Evolutionary conservation across 2,888 invertebrate species (phyloP).

Genomic region (Lagria hirta): DNA sequence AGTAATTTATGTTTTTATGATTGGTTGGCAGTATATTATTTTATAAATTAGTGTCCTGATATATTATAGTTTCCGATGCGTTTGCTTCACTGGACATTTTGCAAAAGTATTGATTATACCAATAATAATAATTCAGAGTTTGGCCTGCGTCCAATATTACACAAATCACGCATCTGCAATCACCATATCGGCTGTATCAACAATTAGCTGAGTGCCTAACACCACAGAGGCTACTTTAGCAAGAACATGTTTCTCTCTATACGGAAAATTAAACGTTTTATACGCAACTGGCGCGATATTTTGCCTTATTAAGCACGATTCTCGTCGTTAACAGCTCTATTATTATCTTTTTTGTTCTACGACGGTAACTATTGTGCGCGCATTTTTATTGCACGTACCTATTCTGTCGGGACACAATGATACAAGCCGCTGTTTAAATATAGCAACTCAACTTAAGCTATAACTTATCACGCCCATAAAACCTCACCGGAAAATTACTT

Average conservation of each 20-base stretch:
- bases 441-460: slow-evolving; percentile 14
- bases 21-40: no score
- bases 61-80: no score
- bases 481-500: slow-evolving; percentile 16
- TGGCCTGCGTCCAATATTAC: slow-evolving; percentile 4
- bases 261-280: slow-evolving; percentile 35
- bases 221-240: slow-evolving; percentile 1
- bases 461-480: slow-evolving; percentile 23
- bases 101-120: no score
- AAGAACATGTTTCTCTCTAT: slow-evolving; percentile 33
- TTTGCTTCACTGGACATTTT: no score
- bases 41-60: no score
- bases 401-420: slow-evolving; percentile 20
- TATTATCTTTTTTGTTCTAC: slow-evolving; percentile 34
- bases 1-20: no score
- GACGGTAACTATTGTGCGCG: slow-evolving; percentile 23
- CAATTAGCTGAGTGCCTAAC: slow-evolving; percentile 18
- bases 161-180: slow-evolving; percentile 13
- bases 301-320: slow-evolving; percentile 34
- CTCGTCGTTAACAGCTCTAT: slow-evolving; percentile 35
- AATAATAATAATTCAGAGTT: no score
- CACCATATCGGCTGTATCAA: slow-evolving; percentile 10
- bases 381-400: slow-evolving; percentile 24
- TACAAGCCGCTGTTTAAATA: slow-evolving; percentile 20
- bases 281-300: slow-evolving; percentile 34